phyloP scores from a whole-genome alignment of 2,888 invertebrate species.

The Hydrotaea diabolus region DNA sequence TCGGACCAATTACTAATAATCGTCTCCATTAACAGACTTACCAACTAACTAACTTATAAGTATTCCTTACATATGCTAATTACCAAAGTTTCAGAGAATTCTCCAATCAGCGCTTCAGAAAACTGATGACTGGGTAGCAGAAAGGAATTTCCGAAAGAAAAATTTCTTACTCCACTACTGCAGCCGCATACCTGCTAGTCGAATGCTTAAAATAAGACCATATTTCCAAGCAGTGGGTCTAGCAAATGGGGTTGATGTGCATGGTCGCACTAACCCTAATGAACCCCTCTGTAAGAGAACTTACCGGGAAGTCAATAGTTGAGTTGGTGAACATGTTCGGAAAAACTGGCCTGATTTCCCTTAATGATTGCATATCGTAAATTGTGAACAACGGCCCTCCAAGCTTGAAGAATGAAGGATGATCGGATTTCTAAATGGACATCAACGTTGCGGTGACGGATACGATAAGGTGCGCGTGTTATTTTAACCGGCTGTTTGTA shows the following conservation, averaged over 20 bases:
- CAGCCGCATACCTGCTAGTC: not conserved
- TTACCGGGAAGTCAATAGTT: not conserved
- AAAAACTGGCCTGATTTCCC: not conserved
- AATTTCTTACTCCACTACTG: not conserved
- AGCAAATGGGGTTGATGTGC: not conserved
- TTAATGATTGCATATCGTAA: not conserved
- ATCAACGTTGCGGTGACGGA: too few relatives aligned
- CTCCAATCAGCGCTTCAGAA: too few relatives aligned
- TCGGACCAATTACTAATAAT: too few relatives aligned
- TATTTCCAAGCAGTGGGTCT: not conserved
- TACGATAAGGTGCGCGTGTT: too few relatives aligned
- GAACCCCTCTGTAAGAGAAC: not conserved
- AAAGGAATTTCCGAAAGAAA: not conserved
- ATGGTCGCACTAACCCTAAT: not conserved
- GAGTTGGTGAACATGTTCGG: too few relatives aligned
- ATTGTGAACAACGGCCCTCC: not conserved
- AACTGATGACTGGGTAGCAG: not conserved
- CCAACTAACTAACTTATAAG: not conserved
- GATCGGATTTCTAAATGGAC: not conserved
- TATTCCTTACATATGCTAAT: not conserved
- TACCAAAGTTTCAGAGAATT: not conserved
- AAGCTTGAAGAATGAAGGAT: not conserved
- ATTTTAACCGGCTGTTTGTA: too few relatives aligned
- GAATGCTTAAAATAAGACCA: not conserved
- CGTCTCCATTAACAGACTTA: too few relatives aligned